These are phyloP conservation scores for Xanthorhoe spadicearia DNA, from an alignment of 2,888 invertebrate genomes.

Conservation along the genomic window DNA sequence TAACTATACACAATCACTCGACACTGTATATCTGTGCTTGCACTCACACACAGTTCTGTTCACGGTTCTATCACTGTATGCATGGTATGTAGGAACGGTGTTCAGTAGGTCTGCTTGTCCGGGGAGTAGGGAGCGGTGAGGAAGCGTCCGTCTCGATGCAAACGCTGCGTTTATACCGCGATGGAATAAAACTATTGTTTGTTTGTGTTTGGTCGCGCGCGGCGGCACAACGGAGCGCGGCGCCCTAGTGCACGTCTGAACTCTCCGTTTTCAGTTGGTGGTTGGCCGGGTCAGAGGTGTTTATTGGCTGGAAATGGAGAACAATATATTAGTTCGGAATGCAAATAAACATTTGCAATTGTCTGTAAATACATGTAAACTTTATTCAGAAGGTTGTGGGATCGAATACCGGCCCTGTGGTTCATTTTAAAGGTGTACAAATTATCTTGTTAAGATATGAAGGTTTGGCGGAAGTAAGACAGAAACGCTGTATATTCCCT, in stretches of 20 bases:
- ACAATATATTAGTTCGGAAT: constrained; percentile 14
- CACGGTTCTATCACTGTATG: constrained; percentile 33
- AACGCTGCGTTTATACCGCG: constrained; percentile 47
- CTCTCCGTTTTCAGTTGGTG: constrained; percentile 91
- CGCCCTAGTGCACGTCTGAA: constrained; percentile 90
- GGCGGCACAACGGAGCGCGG: constrained; percentile 67
- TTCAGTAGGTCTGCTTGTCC: background rate
- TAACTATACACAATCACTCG: constrained; percentile 45
- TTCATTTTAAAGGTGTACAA: too few species aligned
- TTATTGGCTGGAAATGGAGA: constrained; percentile 87
- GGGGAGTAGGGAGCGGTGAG: background rate
- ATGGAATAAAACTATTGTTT: constrained; percentile 79
- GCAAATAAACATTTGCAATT: constrained; percentile 4
- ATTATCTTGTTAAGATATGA: too few species aligned
- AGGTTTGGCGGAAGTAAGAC: too few species aligned
- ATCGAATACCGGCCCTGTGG: too few species aligned
- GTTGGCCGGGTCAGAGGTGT: constrained; percentile 93
- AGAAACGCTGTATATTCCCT: too few species aligned
- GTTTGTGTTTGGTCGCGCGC: constrained; percentile 56
- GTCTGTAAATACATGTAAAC: too few species aligned
- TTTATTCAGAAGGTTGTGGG: too few species aligned
- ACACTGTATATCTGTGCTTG: constrained; percentile 43
- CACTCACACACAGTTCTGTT: constrained; percentile 40
- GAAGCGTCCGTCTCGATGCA: constrained; percentile 58
- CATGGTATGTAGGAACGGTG: constrained; percentile 25